Evolutionary conservation across 2,888 invertebrate species (phyloP), one percentile per base, ranked within the genome.

Genomic region (Spisula solida): DNA sequence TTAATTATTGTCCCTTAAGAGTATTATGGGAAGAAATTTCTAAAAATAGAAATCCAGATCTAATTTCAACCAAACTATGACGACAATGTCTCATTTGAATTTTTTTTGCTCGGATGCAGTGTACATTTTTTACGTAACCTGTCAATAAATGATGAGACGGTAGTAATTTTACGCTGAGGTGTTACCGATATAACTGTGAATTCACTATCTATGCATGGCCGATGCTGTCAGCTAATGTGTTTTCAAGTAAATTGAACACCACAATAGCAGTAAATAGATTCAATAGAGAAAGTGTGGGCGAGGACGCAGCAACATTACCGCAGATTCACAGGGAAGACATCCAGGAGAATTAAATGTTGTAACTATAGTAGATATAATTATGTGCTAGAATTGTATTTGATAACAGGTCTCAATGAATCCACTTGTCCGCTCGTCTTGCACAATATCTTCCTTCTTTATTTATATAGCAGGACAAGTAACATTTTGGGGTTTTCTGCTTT

Each of bases 81-180:
- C 60, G 25, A 25, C n/a, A 66, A 25, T 66, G 60, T 25, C 60
- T 25, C 60, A 66, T 25, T n/a, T 5, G 60, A 66, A 66, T 4
- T 66, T 66, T 66, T n/a, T 25, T 66, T 66, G 4, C 60, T 6
- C 10, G 25, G 25, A 6, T 25, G 25, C n/a, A 12, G 60, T n/a
- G n/a, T 66, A 25, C 8, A 6, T 25, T n/a, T 66, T 25, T 66
- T 25, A 51, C 5, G 60, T 66, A 66, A 25, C n/a, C 2, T n/a
- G 60, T 66, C 60, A 66, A 66, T 66, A 25, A 66, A 66, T 66
- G 60, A 66, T 66, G 60, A n/a, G n/a, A 51, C 1, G n/a, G 60
- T 51, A 60, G 60, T 25, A 25, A 66, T 66, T 66, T 51, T 66
- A 66, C n/a, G 25, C 60, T 25, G 25, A 2, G 25, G 25, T 66